phyloP scores from a whole-genome alignment of 1,140 invertebrate genomes.

The Bombus pascuorum region DNA sequence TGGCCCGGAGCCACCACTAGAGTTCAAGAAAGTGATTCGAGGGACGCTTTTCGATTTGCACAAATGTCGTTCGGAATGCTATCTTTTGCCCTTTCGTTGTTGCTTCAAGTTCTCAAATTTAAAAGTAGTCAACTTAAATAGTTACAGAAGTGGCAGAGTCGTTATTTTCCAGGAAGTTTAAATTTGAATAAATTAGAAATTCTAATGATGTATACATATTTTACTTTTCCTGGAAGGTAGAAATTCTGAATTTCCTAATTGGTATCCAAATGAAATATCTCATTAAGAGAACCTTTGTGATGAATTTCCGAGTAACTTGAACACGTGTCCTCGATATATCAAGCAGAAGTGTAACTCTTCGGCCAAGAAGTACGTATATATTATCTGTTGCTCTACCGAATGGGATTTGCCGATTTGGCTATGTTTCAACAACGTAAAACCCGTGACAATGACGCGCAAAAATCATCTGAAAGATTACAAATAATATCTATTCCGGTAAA shows the following conservation, averaged over 20 bases:
- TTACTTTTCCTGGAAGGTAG: neutral
- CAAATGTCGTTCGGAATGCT: conserved; percentile 12
- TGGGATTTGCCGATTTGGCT: conserved; percentile 63
- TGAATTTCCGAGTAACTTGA: conserved; percentile 6
- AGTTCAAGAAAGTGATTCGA: conserved; percentile 56
- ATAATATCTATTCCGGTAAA: conserved; percentile 34
- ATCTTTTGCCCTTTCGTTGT: conserved; percentile 19
- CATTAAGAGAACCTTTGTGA: neutral
- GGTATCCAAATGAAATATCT: neutral
- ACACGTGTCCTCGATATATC: conserved; percentile 17
- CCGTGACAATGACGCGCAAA: conserved; percentile 58
- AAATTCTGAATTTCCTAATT: neutral
- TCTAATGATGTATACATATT: neutral
- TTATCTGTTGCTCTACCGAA: conserved; percentile 30
- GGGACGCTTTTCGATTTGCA: neutral
- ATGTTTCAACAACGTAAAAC: conserved; percentile 73
- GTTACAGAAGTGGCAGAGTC: neutral
- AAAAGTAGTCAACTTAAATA: conserved; percentile 13
- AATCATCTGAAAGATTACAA: conserved; percentile 33
- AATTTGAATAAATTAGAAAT: neutral
- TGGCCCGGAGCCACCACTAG: conserved; percentile 70
- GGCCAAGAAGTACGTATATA: conserved; percentile 8
- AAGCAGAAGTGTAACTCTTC: conserved; percentile 24
- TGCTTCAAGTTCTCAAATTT: too few species aligned
- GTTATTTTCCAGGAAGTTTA: neutral